These are phyloP conservation scores for Dryobota labecula DNA, from an alignment of 2,888 invertebrate genomes.

Conservation along the genomic window DNA sequence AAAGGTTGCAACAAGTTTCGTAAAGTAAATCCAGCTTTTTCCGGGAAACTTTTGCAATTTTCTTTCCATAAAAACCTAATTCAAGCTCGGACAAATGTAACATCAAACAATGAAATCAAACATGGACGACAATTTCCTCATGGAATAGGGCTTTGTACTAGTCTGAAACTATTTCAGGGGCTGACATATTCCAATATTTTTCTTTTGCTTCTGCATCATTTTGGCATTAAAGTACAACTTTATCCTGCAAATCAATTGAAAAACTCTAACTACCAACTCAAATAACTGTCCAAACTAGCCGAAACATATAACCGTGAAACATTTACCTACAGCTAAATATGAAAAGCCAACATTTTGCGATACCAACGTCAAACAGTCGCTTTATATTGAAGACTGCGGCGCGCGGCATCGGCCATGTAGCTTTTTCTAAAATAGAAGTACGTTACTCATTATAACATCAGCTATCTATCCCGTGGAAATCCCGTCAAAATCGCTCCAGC, in stretches of 20 bases:
- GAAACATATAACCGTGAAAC: conserved; percentile 1
- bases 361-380: neutral
- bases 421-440: too few relatives aligned
- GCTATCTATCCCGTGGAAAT: too few relatives aligned
- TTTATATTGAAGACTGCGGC: neutral
- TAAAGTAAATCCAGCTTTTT: too few relatives aligned
- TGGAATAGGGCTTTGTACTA: neutral
- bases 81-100: too few relatives aligned
- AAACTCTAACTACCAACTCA: neutral
- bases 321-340: conserved; percentile 14
- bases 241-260: neutral
- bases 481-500: too few relatives aligned
- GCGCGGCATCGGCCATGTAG: too few relatives aligned
- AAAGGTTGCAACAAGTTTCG: too few relatives aligned
- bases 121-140: neutral
- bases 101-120: too few relatives aligned
- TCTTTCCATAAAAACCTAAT: too few relatives aligned
- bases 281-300: conserved; percentile 2
- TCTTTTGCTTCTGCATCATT: neutral
- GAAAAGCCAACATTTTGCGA: conserved; percentile 8
- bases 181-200: neutral
- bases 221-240: neutral
- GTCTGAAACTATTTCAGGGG: neutral
- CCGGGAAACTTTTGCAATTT: too few relatives aligned
- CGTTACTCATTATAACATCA: too few relatives aligned